A percentile compares a stretch with the other conserved stretches of the same genome.
Conservation (phyloP, 1,140 invertebrate species). For the Rhyzopertha dominica region DNA sequence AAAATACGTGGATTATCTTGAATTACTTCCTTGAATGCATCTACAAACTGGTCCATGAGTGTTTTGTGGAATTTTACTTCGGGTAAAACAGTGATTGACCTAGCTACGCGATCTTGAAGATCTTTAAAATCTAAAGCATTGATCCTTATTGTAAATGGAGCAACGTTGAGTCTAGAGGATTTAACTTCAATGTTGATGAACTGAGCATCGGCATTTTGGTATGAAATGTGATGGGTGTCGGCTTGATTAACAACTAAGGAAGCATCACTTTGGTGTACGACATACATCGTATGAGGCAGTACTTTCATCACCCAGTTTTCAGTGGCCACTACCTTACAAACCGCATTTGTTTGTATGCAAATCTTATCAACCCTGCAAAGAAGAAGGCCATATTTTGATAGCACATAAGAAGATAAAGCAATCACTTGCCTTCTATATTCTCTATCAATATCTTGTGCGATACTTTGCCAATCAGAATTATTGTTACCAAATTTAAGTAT, state of each 20-base stretch:
- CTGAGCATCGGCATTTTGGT: constrained; percentile 61
- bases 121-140: constrained; percentile 75
- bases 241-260: constrained; percentile 65
- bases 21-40: constrained; percentile 74
- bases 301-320: constrained; percentile 88
- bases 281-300: constrained; percentile 64
- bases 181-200: constrained; percentile 78
- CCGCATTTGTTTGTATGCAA: constrained; percentile 60
- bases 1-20: constrained; percentile 64
- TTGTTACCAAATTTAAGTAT: constrained; percentile 59
- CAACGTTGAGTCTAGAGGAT: constrained; percentile 52
- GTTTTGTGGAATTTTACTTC: constrained; percentile 75
- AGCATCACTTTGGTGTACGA: constrained; percentile 75
- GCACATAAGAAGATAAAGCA: background rate
- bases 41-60: constrained; percentile 76
- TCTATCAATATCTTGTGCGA: constrained; percentile 68
- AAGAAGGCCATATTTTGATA: constrained; percentile 11
- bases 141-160: constrained; percentile 64
- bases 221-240: constrained; percentile 66
- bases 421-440: constrained; percentile 67
- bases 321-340: constrained; percentile 70
- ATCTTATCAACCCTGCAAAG: constrained; percentile 66
- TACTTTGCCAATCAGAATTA: constrained; percentile 57
- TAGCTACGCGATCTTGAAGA: constrained; percentile 68
- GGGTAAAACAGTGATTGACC: constrained; percentile 67